Evolutionary conservation across 2,113 vertebrate genomes (phyloP).

Genomic region (Ariopsis seemanni): DNA sequence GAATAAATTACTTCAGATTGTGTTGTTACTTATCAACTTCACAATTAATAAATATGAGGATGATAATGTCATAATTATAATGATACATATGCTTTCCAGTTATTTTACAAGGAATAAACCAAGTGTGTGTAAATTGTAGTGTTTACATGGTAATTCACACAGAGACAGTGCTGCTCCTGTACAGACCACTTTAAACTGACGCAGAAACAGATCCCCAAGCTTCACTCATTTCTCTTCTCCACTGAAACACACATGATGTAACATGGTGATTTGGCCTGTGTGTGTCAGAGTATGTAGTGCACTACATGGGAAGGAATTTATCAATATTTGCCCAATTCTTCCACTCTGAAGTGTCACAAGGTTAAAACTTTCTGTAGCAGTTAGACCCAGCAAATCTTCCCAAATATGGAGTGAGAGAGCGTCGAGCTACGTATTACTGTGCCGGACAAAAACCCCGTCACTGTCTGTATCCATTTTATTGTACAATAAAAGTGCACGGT

Average conservation of each 20-base stretch:
- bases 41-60: too few species aligned
- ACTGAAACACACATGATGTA: slow-evolving; percentile 25
- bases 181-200: not conserved
- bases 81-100: too few species aligned
- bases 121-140: not conserved
- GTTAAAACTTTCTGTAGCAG: slow-evolving; percentile 66
- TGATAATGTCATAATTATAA: too few species aligned
- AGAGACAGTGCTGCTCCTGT: not conserved
- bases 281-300: slow-evolving; percentile 16
- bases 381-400: slow-evolving; percentile 57
- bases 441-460: slow-evolving; percentile 63
- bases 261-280: slow-evolving; percentile 15
- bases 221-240: slow-evolving; percentile 18
- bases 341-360: slow-evolving; percentile 61
- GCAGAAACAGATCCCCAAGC: not conserved
- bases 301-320: slow-evolving; percentile 50
- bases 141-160: not conserved
- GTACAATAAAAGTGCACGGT: slow-evolving; percentile 66
- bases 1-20: too few species aligned
- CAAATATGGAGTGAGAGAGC: slow-evolving; percentile 67
- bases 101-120: not conserved
- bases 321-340: slow-evolving; percentile 64
- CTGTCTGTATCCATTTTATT: slow-evolving; percentile 73
- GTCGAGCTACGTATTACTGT: slow-evolving; percentile 41
- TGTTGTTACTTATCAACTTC: too few species aligned